Conservation (phyloP, 2,888 invertebrate genomes). For the Drosophila anomalipes region DNA sequence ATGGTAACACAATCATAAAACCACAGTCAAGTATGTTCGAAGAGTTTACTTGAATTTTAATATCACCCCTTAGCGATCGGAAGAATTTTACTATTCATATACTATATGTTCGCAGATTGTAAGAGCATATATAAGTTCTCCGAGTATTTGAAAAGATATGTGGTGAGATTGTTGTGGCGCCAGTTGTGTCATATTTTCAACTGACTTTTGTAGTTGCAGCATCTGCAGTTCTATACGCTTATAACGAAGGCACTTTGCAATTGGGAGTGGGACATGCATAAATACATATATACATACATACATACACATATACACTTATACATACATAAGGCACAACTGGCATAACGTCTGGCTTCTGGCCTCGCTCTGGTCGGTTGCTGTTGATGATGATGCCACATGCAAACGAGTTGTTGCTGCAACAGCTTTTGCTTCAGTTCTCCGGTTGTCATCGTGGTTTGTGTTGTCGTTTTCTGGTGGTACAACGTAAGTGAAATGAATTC, state of each 20-base stretch:
- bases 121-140: not conserved
- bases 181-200: slow-evolving; percentile 60
- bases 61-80: not conserved
- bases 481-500: slow-evolving; percentile 48
- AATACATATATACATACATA: not conserved
- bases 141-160: slow-evolving; percentile 9
- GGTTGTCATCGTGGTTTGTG: slow-evolving; percentile 34
- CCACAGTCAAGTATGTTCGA: not conserved
- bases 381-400: slow-evolving; percentile 60
- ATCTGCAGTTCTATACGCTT: slow-evolving; percentile 36
- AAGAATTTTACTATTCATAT: not conserved
- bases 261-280: slow-evolving; percentile 7
- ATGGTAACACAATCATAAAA: not conserved
- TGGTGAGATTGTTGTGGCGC: slow-evolving; percentile 37
- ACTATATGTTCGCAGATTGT: not conserved
- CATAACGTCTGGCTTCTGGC: slow-evolving; percentile 38
- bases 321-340: slow-evolving; percentile 40
- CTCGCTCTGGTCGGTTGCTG: slow-evolving; percentile 36
- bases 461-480: slow-evolving; percentile 27
- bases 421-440: slow-evolving; percentile 38
- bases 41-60: not conserved
- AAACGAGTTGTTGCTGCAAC: slow-evolving; percentile 57
- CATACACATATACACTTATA: not conserved
- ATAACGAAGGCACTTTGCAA: slow-evolving; percentile 18
- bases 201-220: slow-evolving; percentile 36